Evolutionary conservation across 2,797 vertebrate genomes (phyloP), one percentile per base, ranked within the genome.

Genomic region (Myiotriccus ornatus): DNA sequence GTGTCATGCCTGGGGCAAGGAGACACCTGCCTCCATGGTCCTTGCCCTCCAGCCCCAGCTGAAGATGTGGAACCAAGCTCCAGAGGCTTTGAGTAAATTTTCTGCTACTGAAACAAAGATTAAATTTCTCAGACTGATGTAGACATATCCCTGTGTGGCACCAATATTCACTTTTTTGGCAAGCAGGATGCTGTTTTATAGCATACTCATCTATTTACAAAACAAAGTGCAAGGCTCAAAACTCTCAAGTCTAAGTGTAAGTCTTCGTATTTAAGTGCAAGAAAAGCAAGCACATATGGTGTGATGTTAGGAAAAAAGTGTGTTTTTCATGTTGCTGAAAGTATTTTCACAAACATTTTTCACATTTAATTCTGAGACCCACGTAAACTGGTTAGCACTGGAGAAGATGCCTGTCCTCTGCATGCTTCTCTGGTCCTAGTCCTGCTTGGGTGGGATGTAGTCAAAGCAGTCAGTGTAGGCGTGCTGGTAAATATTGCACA

Each of bases 401-500:
- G 60, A 55, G 64, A 96, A 89, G 64, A 23, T 13, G 14, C 39
- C 39, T 53, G 27, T 53, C 22, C 50, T 74, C 77, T 43, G 56
- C 28, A 20, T 19, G 63, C 59, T 94, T 68, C 71, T 87, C 49
- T 76, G 56, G 80, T 68, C 47, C 84, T 92, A 21, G 76, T 53
- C 85, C 78, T 86, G 65, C 87, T 92, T 17, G 8, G 47, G n/a
- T 50, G 82, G 71, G 60, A 49, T 41, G 90, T 60, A 73, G 57
- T 77, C 89, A 90, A 80, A 94, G 91, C 65, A 95, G 87, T 68
- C 67, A 74, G 50, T 18, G 10, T 43, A 55, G 87, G 71, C 52
- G 5, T 79, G 74, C 86, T 83, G 89, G 67, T 94, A 92, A 94
- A 89, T 92, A 88, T 19, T 87, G 55, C 79, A 37, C 55, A 84